A percentile compares a stretch with the other conserved stretches of the same genome.
Conservation (phyloP, 2,113 vertebrate species). For the Macheiramphus alcinus region DNA sequence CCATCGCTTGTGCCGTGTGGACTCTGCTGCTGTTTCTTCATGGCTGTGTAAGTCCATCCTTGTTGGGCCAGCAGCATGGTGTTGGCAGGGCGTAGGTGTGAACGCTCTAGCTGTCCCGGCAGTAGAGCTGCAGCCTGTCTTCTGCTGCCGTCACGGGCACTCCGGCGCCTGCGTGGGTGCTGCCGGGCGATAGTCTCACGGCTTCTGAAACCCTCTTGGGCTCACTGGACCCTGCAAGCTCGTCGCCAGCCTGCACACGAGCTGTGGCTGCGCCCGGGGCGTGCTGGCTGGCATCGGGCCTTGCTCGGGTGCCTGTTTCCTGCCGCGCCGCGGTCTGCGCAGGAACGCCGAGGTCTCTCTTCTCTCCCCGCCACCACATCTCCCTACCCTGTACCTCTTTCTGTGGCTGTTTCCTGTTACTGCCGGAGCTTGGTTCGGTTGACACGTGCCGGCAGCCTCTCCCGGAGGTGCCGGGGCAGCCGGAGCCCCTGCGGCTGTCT, state of each 20-base stretch:
- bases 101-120: rapidly evolving
- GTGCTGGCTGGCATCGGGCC: background rate
- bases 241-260: rapidly evolving
- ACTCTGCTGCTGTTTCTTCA: background rate
- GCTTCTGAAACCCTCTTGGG: background rate
- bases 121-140: background rate
- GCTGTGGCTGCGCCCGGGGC: background rate
- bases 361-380: background rate
- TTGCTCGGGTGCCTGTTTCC: background rate
- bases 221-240: too few species aligned
- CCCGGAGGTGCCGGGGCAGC: background rate
- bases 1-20: rapidly evolving
- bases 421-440: background rate
- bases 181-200: rapidly evolving
- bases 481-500: background rate
- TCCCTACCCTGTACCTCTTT: background rate
- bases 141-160: background rate
- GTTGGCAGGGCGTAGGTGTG: background rate
- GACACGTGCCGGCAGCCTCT: rapidly evolving
- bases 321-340: rapidly evolving
- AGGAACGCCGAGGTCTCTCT: background rate
- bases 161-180: background rate
- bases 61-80: background rate
- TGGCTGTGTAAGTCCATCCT: background rate
- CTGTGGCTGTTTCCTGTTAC: background rate